Conservation (phyloP, 1,140 invertebrate genomes). For the Drosophila nikananu region DNA sequence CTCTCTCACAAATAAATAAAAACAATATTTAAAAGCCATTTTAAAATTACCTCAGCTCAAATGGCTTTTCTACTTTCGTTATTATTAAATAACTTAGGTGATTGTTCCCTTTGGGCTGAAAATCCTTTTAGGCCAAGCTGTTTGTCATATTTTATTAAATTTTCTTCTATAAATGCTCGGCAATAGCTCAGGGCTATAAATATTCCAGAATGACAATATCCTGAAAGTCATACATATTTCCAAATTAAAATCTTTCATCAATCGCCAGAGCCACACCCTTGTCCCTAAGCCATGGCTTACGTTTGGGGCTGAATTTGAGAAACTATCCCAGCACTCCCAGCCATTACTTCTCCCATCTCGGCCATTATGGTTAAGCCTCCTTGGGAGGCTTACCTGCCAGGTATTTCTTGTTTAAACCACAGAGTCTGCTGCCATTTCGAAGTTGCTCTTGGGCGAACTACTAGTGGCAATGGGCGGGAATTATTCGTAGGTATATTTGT, state of each 20-base stretch:
- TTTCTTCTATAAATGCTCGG: slow-evolving; percentile 1
- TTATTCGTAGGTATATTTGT: slow-evolving; percentile 33
- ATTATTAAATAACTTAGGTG: slow-evolving; percentile 1
- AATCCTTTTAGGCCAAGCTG: slow-evolving; percentile 4
- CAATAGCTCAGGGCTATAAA: slow-evolving; percentile 10
- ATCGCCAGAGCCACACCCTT: slow-evolving; percentile 6
- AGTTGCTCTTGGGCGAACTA: slow-evolving; percentile 6
- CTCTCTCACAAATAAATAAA: background rate
- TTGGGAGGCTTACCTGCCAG: slow-evolving; percentile 23
- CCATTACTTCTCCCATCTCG: background rate
- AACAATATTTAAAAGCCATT: background rate
- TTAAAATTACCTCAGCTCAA: background rate
- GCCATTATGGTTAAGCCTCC: slow-evolving; percentile 32
- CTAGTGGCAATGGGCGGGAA: slow-evolving; percentile 16
- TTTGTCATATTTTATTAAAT: background rate
- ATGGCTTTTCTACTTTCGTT: background rate
- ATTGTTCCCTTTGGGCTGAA: slow-evolving; percentile 8
- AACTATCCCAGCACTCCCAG: slow-evolving; percentile 1
- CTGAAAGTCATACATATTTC: slow-evolving; percentile 6
- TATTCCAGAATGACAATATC: slow-evolving; percentile 2
- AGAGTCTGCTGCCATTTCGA: slow-evolving; percentile 38
- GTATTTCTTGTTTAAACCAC: slow-evolving; percentile 27
- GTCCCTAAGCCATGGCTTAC: slow-evolving; percentile 14
- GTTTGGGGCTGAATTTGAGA: slow-evolving; percentile 8
- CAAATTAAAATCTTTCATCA: slow-evolving; percentile 32